Conservation (phyloP, 2,797 vertebrate species). For the Glyptemys insculpta region DNA sequence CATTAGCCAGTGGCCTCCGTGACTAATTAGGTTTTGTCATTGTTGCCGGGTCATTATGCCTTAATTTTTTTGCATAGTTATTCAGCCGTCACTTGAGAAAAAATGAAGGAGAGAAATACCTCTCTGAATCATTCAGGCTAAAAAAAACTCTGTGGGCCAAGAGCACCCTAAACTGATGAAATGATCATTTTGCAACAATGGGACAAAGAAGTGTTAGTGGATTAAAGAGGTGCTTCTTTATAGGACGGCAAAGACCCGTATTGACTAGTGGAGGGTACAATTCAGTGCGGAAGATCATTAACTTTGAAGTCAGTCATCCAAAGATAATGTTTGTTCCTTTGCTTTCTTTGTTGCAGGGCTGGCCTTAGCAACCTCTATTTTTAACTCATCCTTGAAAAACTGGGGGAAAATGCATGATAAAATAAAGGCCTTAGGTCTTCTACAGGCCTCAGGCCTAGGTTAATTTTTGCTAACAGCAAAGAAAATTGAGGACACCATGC, state of each 20-base stretch:
- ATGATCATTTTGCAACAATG: constrained; percentile 89
- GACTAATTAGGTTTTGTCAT: constrained; percentile 99
- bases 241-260: constrained; percentile 83
- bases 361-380: constrained; percentile 86
- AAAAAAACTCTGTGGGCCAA: constrained; percentile 72
- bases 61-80: constrained; percentile 98
- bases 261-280: constrained; percentile 84
- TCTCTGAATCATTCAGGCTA: constrained; percentile 85
- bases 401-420: constrained; percentile 79
- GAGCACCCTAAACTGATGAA: constrained; percentile 87
- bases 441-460: constrained; percentile 79
- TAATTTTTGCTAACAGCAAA: constrained; percentile 85
- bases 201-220: constrained; percentile 87
- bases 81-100: constrained; percentile 95
- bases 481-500: constrained; percentile 85
- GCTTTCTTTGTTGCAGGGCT: constrained; percentile 83
- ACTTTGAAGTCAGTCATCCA: constrained; percentile 90
- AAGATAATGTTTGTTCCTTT: constrained; percentile 87
- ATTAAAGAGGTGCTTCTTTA: constrained; percentile 88
- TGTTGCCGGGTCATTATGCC: constrained; percentile 96
- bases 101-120: constrained; percentile 87
- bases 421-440: constrained; percentile 83
- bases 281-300: constrained; percentile 89
- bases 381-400: constrained; percentile 84
- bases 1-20: constrained; percentile 98